These are phyloP conservation scores for Dicerorhinus sumatrensis DNA, from an alignment of 2,113 vertebrate species.

Conservation along the genomic window DNA sequence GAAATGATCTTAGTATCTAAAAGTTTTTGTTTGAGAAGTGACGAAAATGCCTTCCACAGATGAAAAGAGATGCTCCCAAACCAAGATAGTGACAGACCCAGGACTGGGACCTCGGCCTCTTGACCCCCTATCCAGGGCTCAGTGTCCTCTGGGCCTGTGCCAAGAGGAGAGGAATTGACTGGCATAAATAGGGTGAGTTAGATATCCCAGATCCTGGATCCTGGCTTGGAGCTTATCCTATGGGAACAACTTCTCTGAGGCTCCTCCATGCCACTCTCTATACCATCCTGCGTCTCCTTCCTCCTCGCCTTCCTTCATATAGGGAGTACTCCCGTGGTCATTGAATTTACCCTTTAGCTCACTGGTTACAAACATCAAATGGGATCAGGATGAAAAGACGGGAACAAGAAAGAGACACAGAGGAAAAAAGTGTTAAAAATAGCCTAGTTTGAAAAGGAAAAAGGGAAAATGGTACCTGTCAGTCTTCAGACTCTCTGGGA, in stretches of 20 bases:
- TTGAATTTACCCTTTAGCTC: neutral
- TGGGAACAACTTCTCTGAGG: neutral
- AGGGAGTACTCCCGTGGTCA: neutral
- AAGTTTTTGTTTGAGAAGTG: neutral
- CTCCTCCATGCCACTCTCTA: neutral
- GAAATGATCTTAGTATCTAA: neutral
- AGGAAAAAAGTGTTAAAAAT: neutral
- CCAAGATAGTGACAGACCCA: neutral
- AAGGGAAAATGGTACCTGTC: neutral
- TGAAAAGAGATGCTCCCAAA: neutral
- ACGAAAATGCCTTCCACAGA: neutral
- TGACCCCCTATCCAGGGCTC: neutral
- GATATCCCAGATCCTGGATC: neutral
- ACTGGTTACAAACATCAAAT: neutral
- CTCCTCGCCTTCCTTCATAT: no score
- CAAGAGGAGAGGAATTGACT: neutral
- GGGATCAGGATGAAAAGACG: neutral
- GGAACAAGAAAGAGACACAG: neutral
- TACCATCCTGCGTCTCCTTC: neutral
- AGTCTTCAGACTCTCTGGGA: neutral
- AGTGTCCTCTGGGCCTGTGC: neutral
- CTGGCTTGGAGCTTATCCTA: neutral
- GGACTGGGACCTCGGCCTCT: neutral
- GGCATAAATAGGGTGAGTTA: neutral
- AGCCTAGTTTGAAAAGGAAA: neutral